Evolutionary conservation across 2,888 invertebrate genomes (phyloP), one percentile per base, ranked within the genome.

Genomic region (Caenorhabditis sp.): DNA sequence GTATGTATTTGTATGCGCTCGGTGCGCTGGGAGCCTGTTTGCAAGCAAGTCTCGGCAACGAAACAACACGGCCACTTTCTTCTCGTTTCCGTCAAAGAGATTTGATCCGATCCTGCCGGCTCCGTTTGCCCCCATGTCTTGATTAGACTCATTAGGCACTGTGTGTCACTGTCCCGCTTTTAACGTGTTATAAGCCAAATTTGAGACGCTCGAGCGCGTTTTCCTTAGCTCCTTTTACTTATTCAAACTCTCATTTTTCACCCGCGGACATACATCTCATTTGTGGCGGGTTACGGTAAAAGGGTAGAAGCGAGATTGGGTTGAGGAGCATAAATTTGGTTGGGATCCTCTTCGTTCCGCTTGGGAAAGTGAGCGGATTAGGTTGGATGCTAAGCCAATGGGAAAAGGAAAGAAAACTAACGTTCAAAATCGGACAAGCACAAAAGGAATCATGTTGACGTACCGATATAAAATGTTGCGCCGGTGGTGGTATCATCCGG

Each of bases 151-250:
- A 76, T 76, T 73, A 76, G 72, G n/a, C 37, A 52, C 32, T 30
- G 52, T 52, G 35, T 52, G 24, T 35, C 43, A 39, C 35, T 9
- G 35, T 13, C 27, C 27, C 48, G n/a, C n/a, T 30, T n/a, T 43
- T 24, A 27, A 26, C 43, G n/a, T n/a, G n/a, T 68, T 62, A 78
- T 70, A 73, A 73, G 78, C 78, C 70, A 78, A 78, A 78, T 78
- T 68, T 78, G 78, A 78, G 56, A 62, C 56, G 53, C n/a, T n/a
- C n/a, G 37, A 13, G 37, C 35, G 20, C 56, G 17, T 20, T 26
- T 24, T 17, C 30, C 37, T 65, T 53, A 24, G 50, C 70, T 70
- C 59, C 39, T 70, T 61, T 61, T 61, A 43, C 59, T 17, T 9
- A 15, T 35, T 17, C 52, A 45, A 5, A 11, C 27, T 55, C 56